phyloP scores from a whole-genome alignment of 2,888 invertebrate genomes.

The Zootermopsis nevadensis region DNA sequence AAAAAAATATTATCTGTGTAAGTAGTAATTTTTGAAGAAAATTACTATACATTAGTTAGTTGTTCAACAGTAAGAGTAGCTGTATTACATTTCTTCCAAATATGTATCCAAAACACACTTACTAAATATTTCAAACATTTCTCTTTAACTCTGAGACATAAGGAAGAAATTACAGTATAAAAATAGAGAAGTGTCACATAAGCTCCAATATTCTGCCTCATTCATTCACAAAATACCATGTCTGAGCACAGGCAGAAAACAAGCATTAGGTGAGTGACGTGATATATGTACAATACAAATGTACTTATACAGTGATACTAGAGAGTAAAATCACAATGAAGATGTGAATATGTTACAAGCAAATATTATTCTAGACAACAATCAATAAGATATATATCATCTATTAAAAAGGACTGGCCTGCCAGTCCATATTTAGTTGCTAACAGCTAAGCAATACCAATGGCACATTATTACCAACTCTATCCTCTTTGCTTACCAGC shows the following conservation, averaged over 20 bases:
- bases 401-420: conserved; percentile 18
- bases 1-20: too few relatives aligned
- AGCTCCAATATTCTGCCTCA: conserved; percentile 3
- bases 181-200: not conserved
- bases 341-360: not conserved
- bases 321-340: conserved; percentile 10
- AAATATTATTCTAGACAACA: conserved; percentile 19
- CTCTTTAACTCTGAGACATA: not conserved
- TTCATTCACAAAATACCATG: not conserved
- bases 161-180: not conserved
- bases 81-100: not conserved
- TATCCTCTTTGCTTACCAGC: conserved; percentile 14
- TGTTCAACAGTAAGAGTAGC: not conserved
- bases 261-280: not conserved
- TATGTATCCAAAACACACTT: not conserved
- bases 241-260: conserved; percentile 4
- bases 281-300: conserved; percentile 19
- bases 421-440: not conserved
- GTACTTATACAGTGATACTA: not conserved
- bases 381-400: conserved; percentile 17
- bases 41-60: too few relatives aligned
- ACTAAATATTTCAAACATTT: not conserved
- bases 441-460: not conserved
- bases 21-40: too few relatives aligned
- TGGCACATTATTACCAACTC: not conserved